phyloP scores from a whole-genome alignment of 2,113 vertebrate genomes.

The Suncus etruscus region DNA sequence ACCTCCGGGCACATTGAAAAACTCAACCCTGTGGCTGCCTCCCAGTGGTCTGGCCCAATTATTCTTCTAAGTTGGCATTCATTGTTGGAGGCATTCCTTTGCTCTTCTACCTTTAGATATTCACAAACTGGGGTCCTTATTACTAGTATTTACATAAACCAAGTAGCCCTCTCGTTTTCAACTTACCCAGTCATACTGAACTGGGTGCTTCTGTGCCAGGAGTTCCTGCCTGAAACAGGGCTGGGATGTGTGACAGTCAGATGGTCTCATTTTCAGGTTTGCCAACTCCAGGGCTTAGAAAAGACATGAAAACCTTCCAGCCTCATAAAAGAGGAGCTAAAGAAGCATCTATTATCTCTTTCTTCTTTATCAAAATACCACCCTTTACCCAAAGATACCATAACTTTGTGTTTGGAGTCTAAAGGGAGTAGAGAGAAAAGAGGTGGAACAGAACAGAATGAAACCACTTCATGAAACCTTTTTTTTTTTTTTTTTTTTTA shows the following conservation, averaged over 20 bases:
- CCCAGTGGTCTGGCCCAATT: not conserved
- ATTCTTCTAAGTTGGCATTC: constrained; percentile 4
- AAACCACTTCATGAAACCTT: constrained; percentile 61
- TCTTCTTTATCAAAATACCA: not conserved
- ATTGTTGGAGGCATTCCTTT: not conserved
- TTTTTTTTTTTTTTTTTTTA: constrained; percentile 61
- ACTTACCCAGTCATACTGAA: not conserved
- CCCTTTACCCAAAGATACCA: not conserved
- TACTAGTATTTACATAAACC: not conserved
- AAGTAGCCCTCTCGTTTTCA: not conserved
- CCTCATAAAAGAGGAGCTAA: not conserved
- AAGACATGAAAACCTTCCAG: not conserved
- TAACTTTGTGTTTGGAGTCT: constrained; percentile 45
- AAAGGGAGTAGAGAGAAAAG: constrained; percentile 35
- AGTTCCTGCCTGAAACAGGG: not conserved
- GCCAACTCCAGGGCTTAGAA: not conserved
- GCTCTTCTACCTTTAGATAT: not conserved
- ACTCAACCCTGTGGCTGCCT: not conserved
- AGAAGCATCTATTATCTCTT: not conserved
- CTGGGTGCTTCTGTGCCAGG: not conserved
- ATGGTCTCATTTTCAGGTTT: not conserved
- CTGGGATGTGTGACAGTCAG: not conserved
- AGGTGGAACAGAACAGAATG: constrained; percentile 52
- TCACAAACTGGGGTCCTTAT: not conserved
- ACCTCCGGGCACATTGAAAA: constrained; percentile 18